Conservation (phyloP, 2,113 vertebrate species). For the Hiodon tergisus region DNA sequence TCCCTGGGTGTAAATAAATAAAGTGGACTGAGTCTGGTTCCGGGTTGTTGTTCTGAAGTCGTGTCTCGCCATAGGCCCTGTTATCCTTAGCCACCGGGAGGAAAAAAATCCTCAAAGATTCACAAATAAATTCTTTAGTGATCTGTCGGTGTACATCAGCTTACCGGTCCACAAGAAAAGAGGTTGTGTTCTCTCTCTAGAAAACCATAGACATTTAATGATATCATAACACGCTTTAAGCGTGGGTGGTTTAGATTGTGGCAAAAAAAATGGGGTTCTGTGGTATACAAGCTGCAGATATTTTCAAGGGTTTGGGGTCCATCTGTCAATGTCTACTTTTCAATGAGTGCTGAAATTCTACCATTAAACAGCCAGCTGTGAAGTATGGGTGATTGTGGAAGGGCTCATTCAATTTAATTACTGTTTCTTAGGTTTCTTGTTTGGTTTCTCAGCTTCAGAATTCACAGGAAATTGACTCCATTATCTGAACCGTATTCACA, state of each 20-base stretch:
- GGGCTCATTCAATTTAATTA: slow-evolving; percentile 44
- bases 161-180: background rate
- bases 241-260: background rate
- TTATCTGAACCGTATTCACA: slow-evolving; percentile 53
- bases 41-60: background rate
- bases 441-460: slow-evolving; percentile 48
- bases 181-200: background rate
- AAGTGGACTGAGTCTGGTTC: background rate
- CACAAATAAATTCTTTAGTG: background rate
- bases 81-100: background rate
- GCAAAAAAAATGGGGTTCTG: background rate
- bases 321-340: slow-evolving; percentile 23
- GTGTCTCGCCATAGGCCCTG: background rate
- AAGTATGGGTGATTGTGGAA: slow-evolving; percentile 44
- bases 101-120: background rate
- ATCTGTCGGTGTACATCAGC: background rate
- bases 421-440: slow-evolving; percentile 13
- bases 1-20: background rate
- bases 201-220: background rate
- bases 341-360: slow-evolving; percentile 35
- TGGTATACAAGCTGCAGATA: background rate
- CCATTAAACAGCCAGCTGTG: slow-evolving; percentile 43
- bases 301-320: slow-evolving; percentile 30
- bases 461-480: slow-evolving; percentile 63
- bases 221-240: background rate